Conservation (phyloP, 1,140 invertebrate species). For the Heliconius melpomene region DNA sequence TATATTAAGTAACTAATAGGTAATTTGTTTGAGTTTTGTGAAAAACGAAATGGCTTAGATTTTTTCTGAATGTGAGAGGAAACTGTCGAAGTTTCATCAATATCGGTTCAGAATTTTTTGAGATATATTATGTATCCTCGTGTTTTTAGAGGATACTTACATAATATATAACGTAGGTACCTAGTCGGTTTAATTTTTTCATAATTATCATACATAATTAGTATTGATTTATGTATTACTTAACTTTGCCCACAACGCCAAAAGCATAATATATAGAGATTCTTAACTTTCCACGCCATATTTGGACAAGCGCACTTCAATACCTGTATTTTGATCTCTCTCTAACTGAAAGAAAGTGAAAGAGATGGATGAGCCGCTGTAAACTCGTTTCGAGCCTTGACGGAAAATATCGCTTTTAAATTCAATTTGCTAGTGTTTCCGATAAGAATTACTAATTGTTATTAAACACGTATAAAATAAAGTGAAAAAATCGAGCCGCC, state of each 20-base stretch:
- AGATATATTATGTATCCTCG: too few relatives aligned
- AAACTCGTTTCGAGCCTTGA: constrained; percentile 24
- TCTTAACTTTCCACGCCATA: constrained; percentile 34
- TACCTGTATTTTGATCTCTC: constrained; percentile 31
- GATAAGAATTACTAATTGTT: constrained; percentile 20
- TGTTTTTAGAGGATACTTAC: too few relatives aligned
- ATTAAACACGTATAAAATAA: constrained; percentile 1
- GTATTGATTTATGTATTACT: constrained; percentile 20
- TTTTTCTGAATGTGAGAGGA: too few relatives aligned
- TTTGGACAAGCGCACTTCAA: constrained; percentile 34
- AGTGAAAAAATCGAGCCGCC: not conserved
- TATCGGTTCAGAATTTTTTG: too few relatives aligned
- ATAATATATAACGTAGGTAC: too few relatives aligned
- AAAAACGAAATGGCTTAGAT: too few relatives aligned
- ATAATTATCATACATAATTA: not conserved
- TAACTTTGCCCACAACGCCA: constrained; percentile 19
- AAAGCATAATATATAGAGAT: constrained; percentile 27
- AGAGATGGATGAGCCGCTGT: constrained; percentile 15
- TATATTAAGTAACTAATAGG: too few relatives aligned
- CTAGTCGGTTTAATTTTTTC: too few relatives aligned
- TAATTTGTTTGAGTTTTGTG: too few relatives aligned
- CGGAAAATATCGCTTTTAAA: constrained; percentile 24
- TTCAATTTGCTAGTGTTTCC: constrained; percentile 14
- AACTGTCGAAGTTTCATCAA: too few relatives aligned
- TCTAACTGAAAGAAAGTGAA: constrained; percentile 22